Conservation (phyloP, 2,797 vertebrate species). For the Gorsachius magnificus region DNA sequence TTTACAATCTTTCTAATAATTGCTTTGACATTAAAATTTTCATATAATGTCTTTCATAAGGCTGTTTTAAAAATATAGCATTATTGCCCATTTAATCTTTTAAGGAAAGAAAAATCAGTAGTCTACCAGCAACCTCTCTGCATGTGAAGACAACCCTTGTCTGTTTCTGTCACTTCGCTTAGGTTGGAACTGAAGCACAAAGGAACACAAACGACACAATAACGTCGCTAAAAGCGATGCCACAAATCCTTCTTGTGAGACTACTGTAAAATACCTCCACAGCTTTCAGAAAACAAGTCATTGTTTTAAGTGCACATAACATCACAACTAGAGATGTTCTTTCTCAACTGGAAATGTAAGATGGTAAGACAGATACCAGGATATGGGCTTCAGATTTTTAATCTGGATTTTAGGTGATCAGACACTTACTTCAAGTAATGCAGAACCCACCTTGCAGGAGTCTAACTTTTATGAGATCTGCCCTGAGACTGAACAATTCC, state of each 20-base stretch:
- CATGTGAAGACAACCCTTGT: neutral
- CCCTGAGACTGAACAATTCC: neutral
- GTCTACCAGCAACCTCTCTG: neutral
- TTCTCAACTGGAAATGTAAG: neutral
- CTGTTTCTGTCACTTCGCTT: conserved; percentile 27
- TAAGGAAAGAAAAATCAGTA: neutral
- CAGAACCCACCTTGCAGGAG: neutral
- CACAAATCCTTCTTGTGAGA: neutral
- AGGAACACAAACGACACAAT: neutral
- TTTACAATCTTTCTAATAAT: conserved; percentile 37
- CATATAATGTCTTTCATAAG: conserved; percentile 15
- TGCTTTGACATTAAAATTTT: conserved; percentile 55
- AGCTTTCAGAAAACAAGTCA: neutral
- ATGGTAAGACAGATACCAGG: neutral
- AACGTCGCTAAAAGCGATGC: neutral
- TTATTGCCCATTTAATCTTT: neutral
- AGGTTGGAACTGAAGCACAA: conserved; percentile 17
- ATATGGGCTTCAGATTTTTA: neutral
- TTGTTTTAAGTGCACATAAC: neutral
- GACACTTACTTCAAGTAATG: neutral
- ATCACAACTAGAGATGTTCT: neutral
- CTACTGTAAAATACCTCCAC: neutral
- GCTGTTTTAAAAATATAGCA: conserved; percentile 20
- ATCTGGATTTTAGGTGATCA: neutral
- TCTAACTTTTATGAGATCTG: neutral